Base-by-base conservation (phyloP, 2,797 vertebrate genomes). In the Orientallactaga sibirica region DNA sequence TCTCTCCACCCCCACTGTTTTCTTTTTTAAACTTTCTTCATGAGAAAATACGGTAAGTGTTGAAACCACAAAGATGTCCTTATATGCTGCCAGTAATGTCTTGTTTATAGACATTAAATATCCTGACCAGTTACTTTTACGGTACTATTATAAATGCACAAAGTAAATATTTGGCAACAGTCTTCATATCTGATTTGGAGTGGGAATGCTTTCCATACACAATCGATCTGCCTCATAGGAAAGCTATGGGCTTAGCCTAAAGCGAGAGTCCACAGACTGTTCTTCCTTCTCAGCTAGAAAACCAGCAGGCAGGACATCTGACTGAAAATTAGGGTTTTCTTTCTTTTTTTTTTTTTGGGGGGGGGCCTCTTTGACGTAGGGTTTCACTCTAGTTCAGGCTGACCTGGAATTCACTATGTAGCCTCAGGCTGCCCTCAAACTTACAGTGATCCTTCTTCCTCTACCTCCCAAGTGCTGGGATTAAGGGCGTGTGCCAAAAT, bases 41-140 rank as follows among this genome's bases (percentile, higher is more conserved):
- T 9, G 10, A 2, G 3, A 83, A 37, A 52, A 48, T 48, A 33
- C 33, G 43, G 68, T 8, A 68, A 73, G 12, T 16, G 5, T 1
- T 41, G 29, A n/a, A 14, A 41, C 73, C 0, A 11, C 37, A 58
- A 19, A 37, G 20, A 33, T 4, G 9, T 1, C 14, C 41, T 74
- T 7, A 16, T 4, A 22, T 12, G 0, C 61, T 41, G 24, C 14
- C 2, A 1, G 0, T 1, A 5, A 27, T 19, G 20, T 0, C 55
- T 73, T 43, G 7, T 71, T 84, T 70, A 33, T 4, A 7, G 22
- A 92, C 82, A n/a, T 61, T 27, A 61, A 76, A 62, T 5, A 15
- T 27, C 7, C 0, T 5, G 16, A 20, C 27, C 10, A n/a, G 58
- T 66, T 76, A 18, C 27, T 64, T 83, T 52, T 62, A 85, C 55